Conservation (phyloP, 2,113 vertebrate species). For the Mirounga angustirostris region DNA sequence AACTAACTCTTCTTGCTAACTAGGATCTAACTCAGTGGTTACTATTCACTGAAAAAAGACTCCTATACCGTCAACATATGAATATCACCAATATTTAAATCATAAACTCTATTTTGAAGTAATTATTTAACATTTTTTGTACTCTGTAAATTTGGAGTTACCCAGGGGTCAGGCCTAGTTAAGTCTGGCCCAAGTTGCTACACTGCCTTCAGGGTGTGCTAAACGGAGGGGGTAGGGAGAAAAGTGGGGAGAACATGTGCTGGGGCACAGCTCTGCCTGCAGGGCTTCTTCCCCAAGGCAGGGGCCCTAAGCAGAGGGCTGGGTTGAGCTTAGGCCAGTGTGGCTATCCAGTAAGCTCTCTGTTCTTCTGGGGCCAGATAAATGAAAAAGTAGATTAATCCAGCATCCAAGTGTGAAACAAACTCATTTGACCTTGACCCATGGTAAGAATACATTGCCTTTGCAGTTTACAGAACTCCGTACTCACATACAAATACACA, state of each 20-base stretch:
- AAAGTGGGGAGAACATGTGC: not conserved
- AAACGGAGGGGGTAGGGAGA: not conserved
- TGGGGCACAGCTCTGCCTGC: not conserved
- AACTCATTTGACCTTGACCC: constrained; percentile 37
- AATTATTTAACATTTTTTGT: not conserved
- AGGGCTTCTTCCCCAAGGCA: not conserved
- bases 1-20: constrained; percentile 24
- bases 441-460: not conserved
- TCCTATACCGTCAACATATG: not conserved
- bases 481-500: not conserved
- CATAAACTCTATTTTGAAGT: not conserved
- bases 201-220: not conserved
- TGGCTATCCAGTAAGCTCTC: not conserved
- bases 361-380: not conserved
- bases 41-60: not conserved
- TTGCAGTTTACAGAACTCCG: not conserved
- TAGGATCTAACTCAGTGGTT: not conserved
- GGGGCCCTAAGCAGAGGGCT: not conserved
- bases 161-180: not conserved
- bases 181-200: not conserved
- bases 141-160: not conserved
- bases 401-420: constrained; percentile 7
- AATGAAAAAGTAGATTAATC: constrained; percentile 5
- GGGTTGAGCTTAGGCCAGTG: not conserved
- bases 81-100: constrained; percentile 42